Evolutionary conservation across 1,140 invertebrate species (phyloP).

Genomic region (Aphaenogaster ashmeadi): DNA sequence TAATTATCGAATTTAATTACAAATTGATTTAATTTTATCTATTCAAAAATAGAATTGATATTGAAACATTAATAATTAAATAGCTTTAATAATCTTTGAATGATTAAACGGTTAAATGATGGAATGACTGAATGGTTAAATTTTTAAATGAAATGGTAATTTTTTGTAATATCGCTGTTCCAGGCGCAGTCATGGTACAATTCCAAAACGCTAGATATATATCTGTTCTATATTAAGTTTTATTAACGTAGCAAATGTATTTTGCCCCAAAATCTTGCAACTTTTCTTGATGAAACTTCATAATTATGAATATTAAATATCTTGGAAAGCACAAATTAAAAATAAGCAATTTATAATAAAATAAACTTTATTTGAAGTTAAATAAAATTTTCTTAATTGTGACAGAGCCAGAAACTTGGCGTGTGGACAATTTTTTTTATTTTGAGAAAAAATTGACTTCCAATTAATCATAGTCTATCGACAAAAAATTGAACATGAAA

Average conservation of each 20-base stretch:
- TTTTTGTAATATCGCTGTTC: not conserved
- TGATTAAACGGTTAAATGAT: not conserved
- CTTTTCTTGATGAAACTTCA: not conserved
- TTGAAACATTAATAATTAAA: not conserved
- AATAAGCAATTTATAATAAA: constrained; percentile 4
- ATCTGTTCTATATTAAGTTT: not conserved
- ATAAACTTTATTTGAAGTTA: not conserved
- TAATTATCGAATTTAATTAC: not conserved
- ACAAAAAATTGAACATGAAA: not conserved
- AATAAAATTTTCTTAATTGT: not conserved
- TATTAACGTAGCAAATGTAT: not conserved
- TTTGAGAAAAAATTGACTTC: not conserved
- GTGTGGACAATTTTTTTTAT: not conserved
- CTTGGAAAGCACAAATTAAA: not conserved
- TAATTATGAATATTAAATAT: not conserved
- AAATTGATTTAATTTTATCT: not conserved
- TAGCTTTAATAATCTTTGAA: not conserved
- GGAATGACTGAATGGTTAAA: not conserved
- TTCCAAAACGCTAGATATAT: not conserved
- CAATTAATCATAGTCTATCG: not conserved
- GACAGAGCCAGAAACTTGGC: not conserved
- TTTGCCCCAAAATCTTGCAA: not conserved
- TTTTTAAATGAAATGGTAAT: not conserved
- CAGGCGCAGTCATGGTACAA: not conserved
- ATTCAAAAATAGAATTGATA: not conserved